Evolutionary conservation across 2,113 vertebrate genomes (phyloP), one percentile per base, ranked within the genome.

Genomic region (Dascyllus trimaculatus): DNA sequence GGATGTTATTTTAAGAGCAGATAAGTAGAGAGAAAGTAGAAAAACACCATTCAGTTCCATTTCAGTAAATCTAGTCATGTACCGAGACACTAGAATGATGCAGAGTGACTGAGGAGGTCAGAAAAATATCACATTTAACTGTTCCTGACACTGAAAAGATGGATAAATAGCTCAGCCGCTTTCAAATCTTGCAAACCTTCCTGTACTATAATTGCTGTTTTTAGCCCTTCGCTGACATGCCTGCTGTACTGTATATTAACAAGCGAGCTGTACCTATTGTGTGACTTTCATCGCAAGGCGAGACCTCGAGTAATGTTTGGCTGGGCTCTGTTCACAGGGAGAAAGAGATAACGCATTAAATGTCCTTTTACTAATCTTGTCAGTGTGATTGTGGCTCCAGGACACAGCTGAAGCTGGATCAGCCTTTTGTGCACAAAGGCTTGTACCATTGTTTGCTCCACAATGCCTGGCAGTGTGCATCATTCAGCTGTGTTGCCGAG

Each of bases 371-470:
- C 80, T 92, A 78, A 89, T 87, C 86, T 74, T 52, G 54, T 84
- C 81, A 81, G 25, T 76, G 72, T 51, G 62, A 88, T 69, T 67
- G 63, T 60, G 71, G 67, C 87, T 73, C 48, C 73, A 48, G 85
- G 88, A 88, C 70, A 68, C 82, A 51, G 64, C 79, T 72, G 51
- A 84, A 67, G 61, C 81, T 59, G 84, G 80, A 89, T 89, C 80
- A 84, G 85, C 40, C 77, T 22, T 76, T 91, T 91, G 85, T 88
- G 75, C 66, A 75, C 76, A 53, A 52, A 80, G 80, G 74, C 77
- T 88, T 88, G 88, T 86, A 88, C 70, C 65, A 89, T 85, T 88
- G 80, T 90, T 87, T 85, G 75, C 79, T 84, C 64, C 85, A 91
- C 87, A 92, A 89, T 89, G 84, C 74, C 77, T 86, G 84, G 84